A percentile compares a stretch with the other conserved stretches of the same genome.
phyloP scores from a whole-genome alignment of 2,797 vertebrate species.

The Rhadinocentrus ornatus region DNA sequence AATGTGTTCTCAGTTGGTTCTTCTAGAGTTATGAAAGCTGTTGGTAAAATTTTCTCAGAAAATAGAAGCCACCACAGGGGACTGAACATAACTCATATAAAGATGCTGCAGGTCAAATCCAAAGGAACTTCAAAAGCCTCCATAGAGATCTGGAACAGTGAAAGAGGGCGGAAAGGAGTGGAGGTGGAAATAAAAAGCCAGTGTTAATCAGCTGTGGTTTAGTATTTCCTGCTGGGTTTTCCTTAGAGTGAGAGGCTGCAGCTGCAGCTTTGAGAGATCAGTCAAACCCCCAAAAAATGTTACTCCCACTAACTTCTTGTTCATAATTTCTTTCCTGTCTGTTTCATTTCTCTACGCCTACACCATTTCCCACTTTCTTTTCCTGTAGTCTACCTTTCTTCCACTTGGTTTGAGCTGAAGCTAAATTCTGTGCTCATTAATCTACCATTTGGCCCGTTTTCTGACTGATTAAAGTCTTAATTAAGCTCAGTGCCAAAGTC shows the following conservation, averaged over 20 bases:
- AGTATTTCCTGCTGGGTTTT: slow-evolving; percentile 62
- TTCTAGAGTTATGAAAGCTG: neutral
- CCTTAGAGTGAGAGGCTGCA: slow-evolving; percentile 48
- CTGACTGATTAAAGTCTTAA: slow-evolving; percentile 53
- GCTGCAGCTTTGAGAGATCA: slow-evolving; percentile 51
- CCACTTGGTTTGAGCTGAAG: slow-evolving; percentile 16
- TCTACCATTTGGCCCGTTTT: slow-evolving; percentile 42
- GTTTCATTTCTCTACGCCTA: neutral
- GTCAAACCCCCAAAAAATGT: slow-evolving; percentile 27
- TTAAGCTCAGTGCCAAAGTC: slow-evolving; percentile 60
- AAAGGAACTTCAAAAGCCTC: slow-evolving; percentile 20
- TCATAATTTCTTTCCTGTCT: neutral
- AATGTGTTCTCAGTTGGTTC: slow-evolving; percentile 9
- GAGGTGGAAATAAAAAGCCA: slow-evolving; percentile 48
- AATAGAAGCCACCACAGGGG: slow-evolving; percentile 2
- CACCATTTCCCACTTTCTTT: neutral
- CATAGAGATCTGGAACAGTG: neutral
- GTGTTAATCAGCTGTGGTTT: slow-evolving; percentile 66
- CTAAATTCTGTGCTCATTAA: slow-evolving; percentile 51
- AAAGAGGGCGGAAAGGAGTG: slow-evolving; percentile 20
- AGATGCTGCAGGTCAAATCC: neutral
- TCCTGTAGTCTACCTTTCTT: neutral
- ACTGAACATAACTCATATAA: neutral
- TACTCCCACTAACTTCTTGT: slow-evolving; percentile 19
- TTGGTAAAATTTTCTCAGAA: slow-evolving; percentile 23